Conservation (phyloP, 2,797 vertebrate species). For the Sebastes glaucus region DNA sequence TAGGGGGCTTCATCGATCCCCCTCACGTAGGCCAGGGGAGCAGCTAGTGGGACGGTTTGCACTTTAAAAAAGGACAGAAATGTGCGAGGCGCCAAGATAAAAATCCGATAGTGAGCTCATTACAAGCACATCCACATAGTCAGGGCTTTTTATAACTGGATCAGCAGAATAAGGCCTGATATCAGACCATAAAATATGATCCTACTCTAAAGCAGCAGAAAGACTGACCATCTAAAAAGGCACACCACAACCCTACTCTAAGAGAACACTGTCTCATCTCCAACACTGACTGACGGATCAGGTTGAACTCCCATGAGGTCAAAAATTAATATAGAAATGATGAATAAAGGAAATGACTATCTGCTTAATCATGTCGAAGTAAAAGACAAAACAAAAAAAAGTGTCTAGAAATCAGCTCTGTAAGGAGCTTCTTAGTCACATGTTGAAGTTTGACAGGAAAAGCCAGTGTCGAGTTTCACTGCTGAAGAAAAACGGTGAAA, state of each 20-base stretch:
- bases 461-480: slow-evolving; percentile 22
- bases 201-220: slow-evolving; percentile 39
- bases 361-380: not conserved
- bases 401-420: not conserved
- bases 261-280: slow-evolving; percentile 3
- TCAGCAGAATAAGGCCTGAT: slow-evolving; percentile 69
- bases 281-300: not conserved
- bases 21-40: slow-evolving; percentile 15
- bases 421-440: slow-evolving; percentile 2
- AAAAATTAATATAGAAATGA: slow-evolving; percentile 12
- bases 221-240: slow-evolving; percentile 28
- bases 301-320: not conserved
- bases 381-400: not conserved
- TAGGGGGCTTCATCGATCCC: slow-evolving; percentile 55
- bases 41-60: slow-evolving; percentile 52
- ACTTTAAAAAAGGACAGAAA: slow-evolving; percentile 74
- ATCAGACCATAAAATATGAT: slow-evolving; percentile 69
- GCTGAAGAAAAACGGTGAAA: not conserved
- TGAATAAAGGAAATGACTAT: not conserved
- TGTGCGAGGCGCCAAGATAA: slow-evolving; percentile 65
- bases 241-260: not conserved
- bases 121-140: slow-evolving; percentile 58
- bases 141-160: slow-evolving; percentile 67
- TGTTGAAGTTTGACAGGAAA: slow-evolving; percentile 11
- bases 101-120: slow-evolving; percentile 73